These are phyloP conservation scores for Hymenochirus boettgeri DNA, from an alignment of 2,113 vertebrate species.

Conservation along the genomic window DNA sequence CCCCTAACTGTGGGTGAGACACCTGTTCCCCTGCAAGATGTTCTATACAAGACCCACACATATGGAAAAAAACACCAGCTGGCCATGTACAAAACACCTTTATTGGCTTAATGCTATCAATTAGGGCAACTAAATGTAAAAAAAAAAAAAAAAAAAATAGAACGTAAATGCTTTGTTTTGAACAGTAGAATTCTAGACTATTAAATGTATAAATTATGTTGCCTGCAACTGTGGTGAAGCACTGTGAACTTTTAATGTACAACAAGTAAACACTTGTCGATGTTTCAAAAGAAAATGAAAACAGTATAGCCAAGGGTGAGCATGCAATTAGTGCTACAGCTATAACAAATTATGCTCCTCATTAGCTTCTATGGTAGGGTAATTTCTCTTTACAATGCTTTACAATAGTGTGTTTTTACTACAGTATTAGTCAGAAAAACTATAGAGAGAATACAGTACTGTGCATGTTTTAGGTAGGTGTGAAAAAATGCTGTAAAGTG, in stretches of 20 bases:
- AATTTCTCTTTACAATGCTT: slow-evolving; percentile 13
- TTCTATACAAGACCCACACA: slow-evolving; percentile 37
- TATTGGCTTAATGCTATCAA: not conserved
- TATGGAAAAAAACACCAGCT: slow-evolving; percentile 45
- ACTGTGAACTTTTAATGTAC: not conserved
- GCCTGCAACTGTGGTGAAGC: not conserved
- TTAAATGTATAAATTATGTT: not conserved
- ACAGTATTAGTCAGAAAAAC: slow-evolving; percentile 25
- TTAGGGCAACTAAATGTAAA: not conserved
- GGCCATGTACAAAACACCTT: slow-evolving; percentile 15
- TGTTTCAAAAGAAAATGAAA: slow-evolving; percentile 15
- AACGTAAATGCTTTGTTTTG: not conserved
- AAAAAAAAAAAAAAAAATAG: slow-evolving; percentile 7
- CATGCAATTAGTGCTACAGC: slow-evolving; percentile 62
- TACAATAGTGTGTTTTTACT: slow-evolving; percentile 8
- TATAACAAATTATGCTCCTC: slow-evolving; percentile 56
- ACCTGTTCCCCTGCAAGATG: slow-evolving; percentile 54
- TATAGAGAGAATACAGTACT: slow-evolving; percentile 19
- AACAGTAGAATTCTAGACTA: not conserved
- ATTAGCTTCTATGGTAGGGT: slow-evolving; percentile 43
- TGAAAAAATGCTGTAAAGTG: too few relatives aligned
- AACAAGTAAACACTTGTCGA: not conserved
- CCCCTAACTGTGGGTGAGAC: slow-evolving; percentile 47
- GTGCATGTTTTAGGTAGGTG: too few relatives aligned
- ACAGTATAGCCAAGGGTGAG: slow-evolving; percentile 36